Conservation (phyloP, 2,797 vertebrate genomes). For the Sebastes diaconus region DNA sequence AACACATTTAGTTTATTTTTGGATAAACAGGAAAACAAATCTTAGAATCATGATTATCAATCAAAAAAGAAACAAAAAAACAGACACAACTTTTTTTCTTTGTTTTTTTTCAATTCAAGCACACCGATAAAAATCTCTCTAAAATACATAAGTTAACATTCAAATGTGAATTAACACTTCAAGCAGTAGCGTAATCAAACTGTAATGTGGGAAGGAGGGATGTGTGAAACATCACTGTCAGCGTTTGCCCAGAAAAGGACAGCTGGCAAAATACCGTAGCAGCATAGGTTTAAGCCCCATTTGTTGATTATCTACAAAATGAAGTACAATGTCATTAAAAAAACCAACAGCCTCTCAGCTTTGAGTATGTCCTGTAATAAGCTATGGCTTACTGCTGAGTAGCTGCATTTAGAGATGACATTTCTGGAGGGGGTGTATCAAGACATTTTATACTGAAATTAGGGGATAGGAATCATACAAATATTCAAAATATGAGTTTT, state of each 20-base stretch:
- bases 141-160: constrained; percentile 83
- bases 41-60: constrained; percentile 55
- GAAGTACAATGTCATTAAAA: constrained; percentile 1
- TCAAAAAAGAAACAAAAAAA: constrained; percentile 32
- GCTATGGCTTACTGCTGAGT: constrained; percentile 49
- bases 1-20: constrained; percentile 34
- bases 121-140: constrained; percentile 65
- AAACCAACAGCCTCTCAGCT: constrained; percentile 30
- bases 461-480: constrained; percentile 28
- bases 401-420: constrained; percentile 16
- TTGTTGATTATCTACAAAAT: constrained; percentile 58
- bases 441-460: constrained; percentile 5
- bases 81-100: constrained; percentile 41
- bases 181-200: constrained; percentile 74
- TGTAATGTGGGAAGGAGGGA: constrained; percentile 43
- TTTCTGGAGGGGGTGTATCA: neutral
- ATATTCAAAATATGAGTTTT: constrained; percentile 37
- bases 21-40: constrained; percentile 58
- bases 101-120: constrained; percentile 38
- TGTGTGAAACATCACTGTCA: constrained; percentile 45
- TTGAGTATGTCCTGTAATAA: neutral
- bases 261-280: constrained; percentile 71
- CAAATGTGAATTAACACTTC: constrained; percentile 78
- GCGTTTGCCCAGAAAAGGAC: constrained; percentile 38
- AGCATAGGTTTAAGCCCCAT: constrained; percentile 74